These are phyloP conservation scores for Tachystola acroxantha DNA, from an alignment of 2,888 invertebrate genomes.

Conservation along the genomic window DNA sequence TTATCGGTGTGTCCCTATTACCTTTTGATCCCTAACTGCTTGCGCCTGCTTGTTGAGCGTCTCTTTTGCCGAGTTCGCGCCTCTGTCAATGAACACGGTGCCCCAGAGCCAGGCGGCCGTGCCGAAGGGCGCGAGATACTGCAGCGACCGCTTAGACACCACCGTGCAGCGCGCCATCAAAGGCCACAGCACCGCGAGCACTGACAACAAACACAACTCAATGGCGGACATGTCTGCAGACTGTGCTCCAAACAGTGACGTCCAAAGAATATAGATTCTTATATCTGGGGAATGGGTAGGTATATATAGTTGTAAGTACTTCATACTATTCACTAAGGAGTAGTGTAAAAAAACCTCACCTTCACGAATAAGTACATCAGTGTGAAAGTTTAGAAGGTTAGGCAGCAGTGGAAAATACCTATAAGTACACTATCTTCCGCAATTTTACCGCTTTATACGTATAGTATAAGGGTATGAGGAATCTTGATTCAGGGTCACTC, in stretches of 20 bases:
- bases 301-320: too few species aligned
- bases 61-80: slow-evolving; percentile 84
- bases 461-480: too few species aligned
- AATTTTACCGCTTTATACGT: too few species aligned
- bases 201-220: slow-evolving; percentile 52
- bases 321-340: too few species aligned
- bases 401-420: too few species aligned
- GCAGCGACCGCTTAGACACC: slow-evolving; percentile 89
- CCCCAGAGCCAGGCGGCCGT: slow-evolving; percentile 92
- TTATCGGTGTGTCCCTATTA: too few species aligned
- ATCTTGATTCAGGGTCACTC: too few species aligned
- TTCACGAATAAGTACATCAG: too few species aligned
- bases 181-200: slow-evolving; percentile 89
- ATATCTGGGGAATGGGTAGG: background rate
- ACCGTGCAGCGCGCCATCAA: slow-evolving; percentile 88
- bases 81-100: slow-evolving; percentile 91
- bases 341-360: too few species aligned
- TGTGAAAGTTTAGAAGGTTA: too few species aligned
- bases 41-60: slow-evolving; percentile 85
- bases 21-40: slow-evolving; percentile 82
- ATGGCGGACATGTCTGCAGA: too few species aligned
- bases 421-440: too few species aligned
- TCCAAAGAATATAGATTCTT: background rate
- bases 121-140: slow-evolving; percentile 91
- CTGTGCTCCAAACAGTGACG: background rate